Base-by-base conservation (phyloP, 2,888 invertebrate genomes). In the Drosophila nr. fundita region DNA sequence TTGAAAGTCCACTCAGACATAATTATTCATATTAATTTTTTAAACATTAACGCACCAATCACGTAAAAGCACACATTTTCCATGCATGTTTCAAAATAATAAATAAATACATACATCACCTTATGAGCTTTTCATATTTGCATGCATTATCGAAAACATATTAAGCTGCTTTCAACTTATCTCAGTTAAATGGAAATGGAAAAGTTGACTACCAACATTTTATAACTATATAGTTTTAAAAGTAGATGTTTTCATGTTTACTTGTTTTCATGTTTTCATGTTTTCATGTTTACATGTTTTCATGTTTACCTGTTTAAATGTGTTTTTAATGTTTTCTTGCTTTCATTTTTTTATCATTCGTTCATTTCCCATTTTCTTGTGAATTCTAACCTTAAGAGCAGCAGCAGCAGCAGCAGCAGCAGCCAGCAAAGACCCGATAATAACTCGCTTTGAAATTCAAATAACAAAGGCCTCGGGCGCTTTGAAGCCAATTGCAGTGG, bases 381-480 rank as follows among this genome's bases (percentile, higher is more conserved):
- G 45, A 49, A 58, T 49, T 36, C 32, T 3, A 55, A 49, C 27
- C 40, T 15, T 34, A 10, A 24, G 15, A 34, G 29, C n/a, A 50
- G 15, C n/a, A 10, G 11, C 24, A 38, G 15, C n/a, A 10, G 11
- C 24, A 38, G 8, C 8, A 30, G 11, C 57, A 32, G 45, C 45
- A 45, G 13, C 1, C 21, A 24, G 29, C 21, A 24, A 15, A 48
- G 48, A 24, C 45, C 45, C 34, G 57, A 57, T 57, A 75, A 57
- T 27, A 64, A 57, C 52, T 42, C 29, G 55, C 70, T 34, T 52
- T 50, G n/a, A 49, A 30, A 49, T n/a, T 52, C 18, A 34, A 49
- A 57, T 42, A 63, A 62, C 67, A 76, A 71, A 49, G 45, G 53
- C 10, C 27, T 42, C 32, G 48, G 27, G 36, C 55, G 10, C n/a